Base-by-base conservation (phyloP, 2,113 vertebrate genomes). In the Lophotis ruficrista region DNA sequence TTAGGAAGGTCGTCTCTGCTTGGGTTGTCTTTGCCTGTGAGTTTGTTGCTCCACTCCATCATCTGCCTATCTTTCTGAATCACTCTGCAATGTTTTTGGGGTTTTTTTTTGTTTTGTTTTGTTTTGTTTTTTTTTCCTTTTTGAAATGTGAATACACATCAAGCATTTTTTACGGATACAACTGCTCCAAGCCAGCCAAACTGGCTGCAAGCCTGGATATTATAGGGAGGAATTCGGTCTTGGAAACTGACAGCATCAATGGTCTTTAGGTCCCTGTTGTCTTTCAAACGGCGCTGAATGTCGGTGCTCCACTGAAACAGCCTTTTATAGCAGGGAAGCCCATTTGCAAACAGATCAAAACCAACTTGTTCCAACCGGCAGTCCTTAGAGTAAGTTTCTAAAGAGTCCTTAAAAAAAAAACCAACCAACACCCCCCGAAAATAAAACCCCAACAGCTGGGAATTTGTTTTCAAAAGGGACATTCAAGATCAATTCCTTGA, bases 181-280 rank as follows among this genome's bases (percentile, higher is more conserved):
- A 31, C 61, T 87, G n/a, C 48, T 95, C 45, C 72, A 61, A 91
- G 61, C 18, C 83, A 89, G 83, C 37, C 80, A 85, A 91, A 65
- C 61, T 95, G 95, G 92, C 95, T 89, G 77, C 61, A 83, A 94
- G 96, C 95, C 96, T 94, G 89, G 65, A 72, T 94, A 53, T 93
- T 82, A 79, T 24, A 76, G 65, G 53, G 86, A 96, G 73, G 94
- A 96, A 96, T 96, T 96, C 57, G 79, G 73, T 41, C 84, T 83
- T 96, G 95, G 96, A 95, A 84, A 84, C 31, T 91, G 94, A 91
- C 76, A 91, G 57, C 70, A 76, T 57, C 35, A 8, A 12, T 41
- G 81, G 57, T 79, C 87, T 84, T 75, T 64, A 54, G 69, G 81
- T 60, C 86, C 56, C 83, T 82, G 43, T 27, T 92, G 89, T 92